phyloP scores from a whole-genome alignment of 2,113 vertebrate genomes.

The Caranx ignobilis region DNA sequence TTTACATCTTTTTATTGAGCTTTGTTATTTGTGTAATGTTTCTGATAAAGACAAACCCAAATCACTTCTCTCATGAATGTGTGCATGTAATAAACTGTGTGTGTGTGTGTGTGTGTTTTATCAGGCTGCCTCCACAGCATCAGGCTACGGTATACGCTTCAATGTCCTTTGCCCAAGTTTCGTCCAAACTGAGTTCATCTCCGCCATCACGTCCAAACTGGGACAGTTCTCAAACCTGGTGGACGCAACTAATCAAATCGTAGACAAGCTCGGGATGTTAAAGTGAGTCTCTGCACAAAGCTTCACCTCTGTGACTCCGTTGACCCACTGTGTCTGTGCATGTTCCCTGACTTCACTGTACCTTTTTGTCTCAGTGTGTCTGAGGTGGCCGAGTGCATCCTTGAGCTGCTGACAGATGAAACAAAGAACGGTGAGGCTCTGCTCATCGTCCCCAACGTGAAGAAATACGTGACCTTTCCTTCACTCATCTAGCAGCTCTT shows the following conservation, averaged over 20 bases:
- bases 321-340: not conserved
- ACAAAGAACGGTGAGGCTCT: slow-evolving; percentile 75
- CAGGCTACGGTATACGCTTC: slow-evolving; percentile 75
- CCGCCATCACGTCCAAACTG: not conserved
- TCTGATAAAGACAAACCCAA: no score
- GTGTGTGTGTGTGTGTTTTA: not conserved
- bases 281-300: slow-evolving; percentile 61
- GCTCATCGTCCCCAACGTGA: not conserved
- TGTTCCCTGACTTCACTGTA: not conserved
- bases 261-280: slow-evolving; percentile 19
- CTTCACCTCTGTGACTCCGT: not conserved
- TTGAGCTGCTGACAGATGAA: slow-evolving; percentile 74
- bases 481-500: not conserved
- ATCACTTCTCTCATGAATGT: not conserved
- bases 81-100: not conserved
- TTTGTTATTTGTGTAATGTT: not conserved
- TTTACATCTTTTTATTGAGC: not conserved
- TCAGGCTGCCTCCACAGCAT: slow-evolving; percentile 53
- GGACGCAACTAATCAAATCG: rapidly evolving
- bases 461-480: slow-evolving; percentile 45
- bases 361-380: slow-evolving; percentile 58
- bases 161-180: slow-evolving; percentile 80
- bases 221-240: slow-evolving; percentile 56
- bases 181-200: slow-evolving; percentile 69
- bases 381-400: slow-evolving; percentile 58